phyloP scores from a whole-genome alignment of 1,140 invertebrate genomes.

The Oppia nitens region DNA sequence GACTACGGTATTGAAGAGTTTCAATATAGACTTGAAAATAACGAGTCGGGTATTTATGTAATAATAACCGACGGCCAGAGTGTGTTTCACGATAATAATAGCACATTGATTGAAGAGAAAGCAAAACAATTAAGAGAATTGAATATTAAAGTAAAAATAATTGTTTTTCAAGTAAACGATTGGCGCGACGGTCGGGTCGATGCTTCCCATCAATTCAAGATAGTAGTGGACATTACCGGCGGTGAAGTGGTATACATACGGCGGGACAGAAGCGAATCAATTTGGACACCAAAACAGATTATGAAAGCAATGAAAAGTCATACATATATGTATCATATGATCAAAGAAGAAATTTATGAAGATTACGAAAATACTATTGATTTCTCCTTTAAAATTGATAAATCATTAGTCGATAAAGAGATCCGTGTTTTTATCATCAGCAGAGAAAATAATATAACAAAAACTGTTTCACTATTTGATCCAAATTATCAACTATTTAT shows the following conservation, averaged over 20 bases:
- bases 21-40: no score
- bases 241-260: background rate
- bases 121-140: no score
- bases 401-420: background rate
- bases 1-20: no score
- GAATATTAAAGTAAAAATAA: background rate
- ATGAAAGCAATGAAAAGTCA: background rate
- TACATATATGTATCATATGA: background rate
- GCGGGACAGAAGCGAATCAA: background rate
- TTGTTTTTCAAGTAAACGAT: background rate
- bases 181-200: background rate
- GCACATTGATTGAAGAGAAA: no score
- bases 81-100: no score
- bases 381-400: background rate
- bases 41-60: no score
- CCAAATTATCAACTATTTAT: background rate
- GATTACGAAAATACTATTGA: background rate
- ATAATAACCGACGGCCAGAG: no score
- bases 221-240: background rate
- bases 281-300: background rate
- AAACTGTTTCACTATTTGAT: background rate
- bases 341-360: background rate
- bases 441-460: background rate
- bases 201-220: background rate
- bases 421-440: background rate